Conservation (phyloP, 2,797 vertebrate genomes). For the Pseudochaenichthys georgianus region DNA sequence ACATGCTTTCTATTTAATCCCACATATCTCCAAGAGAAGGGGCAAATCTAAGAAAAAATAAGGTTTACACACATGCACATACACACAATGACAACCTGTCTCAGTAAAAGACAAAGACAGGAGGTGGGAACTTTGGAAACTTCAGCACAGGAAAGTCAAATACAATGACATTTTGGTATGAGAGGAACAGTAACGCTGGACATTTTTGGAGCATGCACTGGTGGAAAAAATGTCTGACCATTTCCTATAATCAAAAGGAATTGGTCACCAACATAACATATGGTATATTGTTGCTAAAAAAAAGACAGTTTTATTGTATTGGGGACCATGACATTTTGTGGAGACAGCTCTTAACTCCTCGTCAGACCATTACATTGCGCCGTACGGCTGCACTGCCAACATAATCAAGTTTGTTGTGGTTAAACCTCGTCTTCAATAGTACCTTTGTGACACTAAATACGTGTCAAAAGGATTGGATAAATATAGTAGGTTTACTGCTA, state of each 20-base stretch:
- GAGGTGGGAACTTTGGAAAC: conserved; percentile 28
- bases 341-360: conserved; percentile 7
- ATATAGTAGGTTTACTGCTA: background rate
- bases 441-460: background rate
- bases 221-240: background rate
- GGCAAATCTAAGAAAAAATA: conserved; percentile 21
- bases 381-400: background rate
- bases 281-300: background rate
- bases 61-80: conserved; percentile 11
- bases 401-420: conserved; percentile 20
- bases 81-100: conserved; percentile 1
- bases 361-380: conserved; percentile 17
- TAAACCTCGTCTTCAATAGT: conserved; percentile 1
- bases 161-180: conserved; percentile 30
- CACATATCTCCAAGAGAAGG: conserved; percentile 19
- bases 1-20: conserved; percentile 3
- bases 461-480: background rate
- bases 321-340: background rate
- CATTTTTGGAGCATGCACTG: background rate
- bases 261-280: background rate
- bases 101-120: conserved; percentile 30
- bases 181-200: background rate
- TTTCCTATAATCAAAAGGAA: conserved; percentile 16
- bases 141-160: conserved; percentile 29
- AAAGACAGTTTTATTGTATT: background rate